Evolutionary conservation across 2,888 invertebrate species (phyloP).

Genomic region (Oasisia sp.): DNA sequence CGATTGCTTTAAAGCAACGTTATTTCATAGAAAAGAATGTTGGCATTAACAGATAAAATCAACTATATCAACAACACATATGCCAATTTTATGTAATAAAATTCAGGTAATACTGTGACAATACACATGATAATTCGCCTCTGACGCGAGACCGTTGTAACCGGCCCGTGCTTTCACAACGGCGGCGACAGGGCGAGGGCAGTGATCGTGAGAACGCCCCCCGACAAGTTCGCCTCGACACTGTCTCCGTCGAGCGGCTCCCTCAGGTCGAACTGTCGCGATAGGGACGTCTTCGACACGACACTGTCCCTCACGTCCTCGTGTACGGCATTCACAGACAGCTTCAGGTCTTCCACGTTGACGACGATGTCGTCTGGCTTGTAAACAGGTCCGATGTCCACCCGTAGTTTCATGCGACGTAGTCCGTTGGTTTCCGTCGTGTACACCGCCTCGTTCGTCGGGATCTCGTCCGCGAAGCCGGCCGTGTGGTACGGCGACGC

Average conservation of each 20-base stretch:
- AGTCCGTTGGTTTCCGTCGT: conserved; percentile 19
- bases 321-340: conserved; percentile 38
- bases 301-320: conserved; percentile 33
- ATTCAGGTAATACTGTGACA: too few relatives aligned
- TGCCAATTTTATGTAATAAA: too few relatives aligned
- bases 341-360: conserved; percentile 36
- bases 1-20: neutral
- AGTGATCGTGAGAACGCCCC: neutral
- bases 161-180: neutral
- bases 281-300: conserved; percentile 37
- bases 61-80: too few relatives aligned
- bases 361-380: conserved; percentile 38
- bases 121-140: too few relatives aligned
- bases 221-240: conserved; percentile 35
- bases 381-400: conserved; percentile 38
- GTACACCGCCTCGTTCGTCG: neutral
- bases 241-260: conserved; percentile 38
- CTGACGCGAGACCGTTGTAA: too few relatives aligned
- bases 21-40: too few relatives aligned
- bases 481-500: conserved; percentile 24
- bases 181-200: neutral
- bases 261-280: conserved; percentile 37
- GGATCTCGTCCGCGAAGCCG: conserved; percentile 26
- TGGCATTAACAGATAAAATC: too few relatives aligned
- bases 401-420: conserved; percentile 31